These are phyloP conservation scores for Polydrusus tereticollis DNA, from an alignment of 2,888 invertebrate genomes.

Conservation along the genomic window DNA sequence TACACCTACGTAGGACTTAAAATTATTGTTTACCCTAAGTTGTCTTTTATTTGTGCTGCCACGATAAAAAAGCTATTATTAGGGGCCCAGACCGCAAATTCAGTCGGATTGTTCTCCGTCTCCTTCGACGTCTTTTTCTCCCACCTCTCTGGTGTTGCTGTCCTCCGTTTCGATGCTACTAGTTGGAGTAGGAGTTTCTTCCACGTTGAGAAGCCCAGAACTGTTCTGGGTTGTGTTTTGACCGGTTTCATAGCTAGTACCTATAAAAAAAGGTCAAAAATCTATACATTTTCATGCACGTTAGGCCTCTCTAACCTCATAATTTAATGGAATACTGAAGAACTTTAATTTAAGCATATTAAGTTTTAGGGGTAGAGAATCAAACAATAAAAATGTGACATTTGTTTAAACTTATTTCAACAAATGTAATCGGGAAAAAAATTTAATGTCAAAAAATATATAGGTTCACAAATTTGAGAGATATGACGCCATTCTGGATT, in stretches of 20 bases:
- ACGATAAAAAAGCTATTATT: conserved; percentile 53
- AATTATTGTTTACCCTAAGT: conserved; percentile 54
- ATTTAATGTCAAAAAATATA: too few relatives aligned
- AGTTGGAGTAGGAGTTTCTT: conserved; percentile 72
- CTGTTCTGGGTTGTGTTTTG: conserved; percentile 36
- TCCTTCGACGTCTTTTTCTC: conserved; percentile 71
- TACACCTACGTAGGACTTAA: conserved; percentile 24
- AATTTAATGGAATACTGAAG: too few relatives aligned
- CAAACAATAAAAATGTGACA: too few relatives aligned
- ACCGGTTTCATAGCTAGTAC: conserved; percentile 23
- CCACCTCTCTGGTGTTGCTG: conserved; percentile 70
- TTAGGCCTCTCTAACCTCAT: too few relatives aligned
- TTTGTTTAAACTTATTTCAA: too few relatives aligned
- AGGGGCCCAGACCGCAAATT: conserved; percentile 57
- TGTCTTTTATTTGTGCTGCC: conserved; percentile 63
- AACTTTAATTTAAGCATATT: too few relatives aligned
- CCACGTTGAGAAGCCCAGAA: conserved; percentile 60
- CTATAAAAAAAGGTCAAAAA: background rate
- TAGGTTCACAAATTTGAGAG: too few relatives aligned
- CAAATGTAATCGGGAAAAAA: too few relatives aligned
- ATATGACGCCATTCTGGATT: too few relatives aligned
- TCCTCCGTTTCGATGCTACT: conserved; percentile 74
- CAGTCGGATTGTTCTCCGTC: conserved; percentile 73
- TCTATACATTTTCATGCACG: too few relatives aligned
- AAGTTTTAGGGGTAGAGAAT: too few relatives aligned